These are phyloP conservation scores for Melanocharis versteri DNA, from an alignment of 2,113 vertebrate genomes.

Conservation along the genomic window DNA sequence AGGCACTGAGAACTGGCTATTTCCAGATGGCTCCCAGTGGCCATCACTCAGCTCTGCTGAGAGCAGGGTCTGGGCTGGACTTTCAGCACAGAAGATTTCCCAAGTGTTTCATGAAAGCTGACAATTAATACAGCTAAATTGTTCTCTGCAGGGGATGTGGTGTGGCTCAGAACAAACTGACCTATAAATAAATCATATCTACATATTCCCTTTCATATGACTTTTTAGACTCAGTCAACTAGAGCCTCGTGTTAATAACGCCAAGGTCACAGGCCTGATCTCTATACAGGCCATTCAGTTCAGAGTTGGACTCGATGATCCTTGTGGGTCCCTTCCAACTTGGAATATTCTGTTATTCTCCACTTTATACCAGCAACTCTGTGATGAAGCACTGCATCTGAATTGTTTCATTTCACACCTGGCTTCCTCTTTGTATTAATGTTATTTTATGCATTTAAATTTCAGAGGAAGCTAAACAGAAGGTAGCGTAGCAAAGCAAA, in stretches of 20 bases:
- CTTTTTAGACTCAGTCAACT: not conserved
- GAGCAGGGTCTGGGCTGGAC: not conserved
- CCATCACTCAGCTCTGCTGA: not conserved
- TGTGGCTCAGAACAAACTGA: not conserved
- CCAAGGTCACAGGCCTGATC: not conserved
- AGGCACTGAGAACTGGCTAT: not conserved
- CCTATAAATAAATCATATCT: not conserved
- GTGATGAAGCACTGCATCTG: not conserved
- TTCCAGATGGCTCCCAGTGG: not conserved
- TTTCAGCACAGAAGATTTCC: not conserved
- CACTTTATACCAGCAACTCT: not conserved
- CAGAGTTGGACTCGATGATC: no score
- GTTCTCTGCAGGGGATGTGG: not conserved
- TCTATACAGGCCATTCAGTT: not conserved
- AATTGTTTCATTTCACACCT: conserved; percentile 29
- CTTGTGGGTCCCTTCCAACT: not conserved
- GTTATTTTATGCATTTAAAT: not conserved
- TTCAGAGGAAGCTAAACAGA: not conserved
- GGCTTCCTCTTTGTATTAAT: not conserved
- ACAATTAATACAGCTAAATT: not conserved
- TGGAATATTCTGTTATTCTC: not conserved
- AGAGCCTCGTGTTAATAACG: not conserved
- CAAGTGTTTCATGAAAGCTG: not conserved
- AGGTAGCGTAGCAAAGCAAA: not conserved
- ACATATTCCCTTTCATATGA: not conserved